phyloP scores from a whole-genome alignment of 2,113 vertebrate species.

The Orthonyx spaldingii region DNA sequence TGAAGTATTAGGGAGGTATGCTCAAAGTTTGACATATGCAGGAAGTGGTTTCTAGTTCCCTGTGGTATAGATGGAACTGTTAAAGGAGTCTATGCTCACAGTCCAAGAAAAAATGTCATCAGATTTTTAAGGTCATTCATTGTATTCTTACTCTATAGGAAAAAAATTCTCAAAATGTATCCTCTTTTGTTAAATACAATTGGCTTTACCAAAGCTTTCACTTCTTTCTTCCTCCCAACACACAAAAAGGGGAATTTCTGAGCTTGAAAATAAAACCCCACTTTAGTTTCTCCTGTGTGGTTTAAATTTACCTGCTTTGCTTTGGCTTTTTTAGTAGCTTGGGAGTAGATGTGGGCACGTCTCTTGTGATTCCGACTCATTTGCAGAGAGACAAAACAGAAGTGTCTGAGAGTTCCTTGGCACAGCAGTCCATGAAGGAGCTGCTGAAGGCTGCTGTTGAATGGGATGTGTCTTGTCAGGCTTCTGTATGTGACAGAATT shows the following conservation, averaged over 20 bases:
- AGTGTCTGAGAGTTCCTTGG: background rate
- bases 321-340: background rate
- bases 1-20: background rate
- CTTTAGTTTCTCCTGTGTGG: background rate
- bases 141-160: background rate
- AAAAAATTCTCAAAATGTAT: background rate
- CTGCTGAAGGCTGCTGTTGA: background rate
- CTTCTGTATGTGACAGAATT: background rate
- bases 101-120: background rate
- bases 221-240: background rate
- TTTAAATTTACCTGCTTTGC: background rate
- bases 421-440: accelerated
- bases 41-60: background rate
- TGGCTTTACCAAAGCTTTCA: background rate
- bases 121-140: background rate
- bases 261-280: background rate
- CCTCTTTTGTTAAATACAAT: background rate
- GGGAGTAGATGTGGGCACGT: background rate
- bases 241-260: background rate
- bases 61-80: background rate
- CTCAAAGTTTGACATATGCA: background rate
- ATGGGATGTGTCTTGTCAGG: background rate
- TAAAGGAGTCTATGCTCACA: background rate
- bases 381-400: background rate
- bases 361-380: background rate